These are phyloP conservation scores for Tetanocera ferruginea DNA, from an alignment of 2,888 invertebrate species.

Conservation along the genomic window DNA sequence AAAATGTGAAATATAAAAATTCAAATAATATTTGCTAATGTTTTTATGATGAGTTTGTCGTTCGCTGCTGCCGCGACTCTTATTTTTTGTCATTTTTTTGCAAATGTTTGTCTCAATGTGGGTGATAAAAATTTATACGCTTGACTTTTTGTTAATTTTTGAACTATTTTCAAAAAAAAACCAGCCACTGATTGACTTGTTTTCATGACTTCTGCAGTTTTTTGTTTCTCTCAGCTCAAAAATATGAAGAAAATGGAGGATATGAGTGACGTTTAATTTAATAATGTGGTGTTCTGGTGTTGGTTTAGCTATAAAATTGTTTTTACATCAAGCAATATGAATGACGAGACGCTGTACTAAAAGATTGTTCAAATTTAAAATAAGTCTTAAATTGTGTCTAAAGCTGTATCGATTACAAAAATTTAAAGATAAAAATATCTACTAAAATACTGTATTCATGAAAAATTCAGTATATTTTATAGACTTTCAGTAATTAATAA, in stretches of 20 bases:
- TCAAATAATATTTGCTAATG: slow-evolving; percentile 38
- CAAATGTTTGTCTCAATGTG: slow-evolving; percentile 2
- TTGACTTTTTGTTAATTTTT: background rate
- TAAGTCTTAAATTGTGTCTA: background rate
- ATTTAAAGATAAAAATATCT: too few relatives aligned
- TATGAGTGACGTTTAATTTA: too few relatives aligned
- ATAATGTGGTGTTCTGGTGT: too few relatives aligned
- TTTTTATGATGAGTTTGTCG: slow-evolving; percentile 32
- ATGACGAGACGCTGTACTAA: background rate
- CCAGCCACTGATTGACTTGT: background rate
- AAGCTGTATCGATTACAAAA: too few relatives aligned
- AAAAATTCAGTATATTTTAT: too few relatives aligned
- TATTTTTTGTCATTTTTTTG: background rate
- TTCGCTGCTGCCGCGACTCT: background rate
- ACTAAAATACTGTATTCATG: too few relatives aligned
- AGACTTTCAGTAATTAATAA: too few relatives aligned
- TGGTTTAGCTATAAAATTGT: too few relatives aligned
- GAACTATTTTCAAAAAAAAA: background rate
- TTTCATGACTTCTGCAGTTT: background rate
- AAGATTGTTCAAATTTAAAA: background rate
- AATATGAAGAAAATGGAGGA: too few relatives aligned
- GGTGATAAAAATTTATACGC: slow-evolving; percentile 16
- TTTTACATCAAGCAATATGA: too few relatives aligned
- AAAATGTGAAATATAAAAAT: slow-evolving; percentile 21
- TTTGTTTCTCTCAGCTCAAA: background rate